These are phyloP conservation scores for Mamestra configurata DNA, from an alignment of 1,140 invertebrate species.

Conservation along the genomic window DNA sequence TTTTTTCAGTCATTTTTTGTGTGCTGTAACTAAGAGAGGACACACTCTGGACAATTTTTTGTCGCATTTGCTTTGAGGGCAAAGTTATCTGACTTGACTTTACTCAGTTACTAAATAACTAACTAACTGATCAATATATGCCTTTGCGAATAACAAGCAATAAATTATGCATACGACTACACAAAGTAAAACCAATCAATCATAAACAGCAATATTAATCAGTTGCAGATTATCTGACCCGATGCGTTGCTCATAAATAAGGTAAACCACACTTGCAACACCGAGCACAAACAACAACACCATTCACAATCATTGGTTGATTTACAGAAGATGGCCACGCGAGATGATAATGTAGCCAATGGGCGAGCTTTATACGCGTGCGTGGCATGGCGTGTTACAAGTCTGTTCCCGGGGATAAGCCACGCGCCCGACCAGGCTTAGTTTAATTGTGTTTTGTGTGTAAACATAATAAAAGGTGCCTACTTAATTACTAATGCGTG, in stretches of 20 bases:
- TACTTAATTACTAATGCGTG: constrained; percentile 28
- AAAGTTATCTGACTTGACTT: neutral
- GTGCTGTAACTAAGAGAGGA: neutral
- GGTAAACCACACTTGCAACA: no score
- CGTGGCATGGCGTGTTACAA: neutral
- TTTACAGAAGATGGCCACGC: neutral
- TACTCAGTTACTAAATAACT: no score
- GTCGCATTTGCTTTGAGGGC: neutral
- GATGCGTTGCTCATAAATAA: neutral
- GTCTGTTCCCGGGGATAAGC: constrained; percentile 5
- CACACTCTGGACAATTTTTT: neutral
- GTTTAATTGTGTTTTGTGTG: constrained; percentile 29
- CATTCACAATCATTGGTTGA: neutral
- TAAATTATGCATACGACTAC: neutral
- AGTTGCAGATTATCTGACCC: neutral
- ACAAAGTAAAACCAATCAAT: neutral
- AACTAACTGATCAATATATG: no score
- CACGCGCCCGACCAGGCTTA: constrained; percentile 14
- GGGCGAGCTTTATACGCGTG: neutral
- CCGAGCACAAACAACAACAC: neutral
- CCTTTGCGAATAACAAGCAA: neutral
- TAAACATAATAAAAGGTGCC: constrained; percentile 33
- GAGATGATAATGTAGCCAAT: neutral
- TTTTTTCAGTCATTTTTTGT: constrained; percentile 15
- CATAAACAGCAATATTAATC: neutral